Percentiles rank a stretch among this genome's conserved stretches.
Conservation (phyloP, 2,797 vertebrate genomes). For the Cetoscarus ocellatus region DNA sequence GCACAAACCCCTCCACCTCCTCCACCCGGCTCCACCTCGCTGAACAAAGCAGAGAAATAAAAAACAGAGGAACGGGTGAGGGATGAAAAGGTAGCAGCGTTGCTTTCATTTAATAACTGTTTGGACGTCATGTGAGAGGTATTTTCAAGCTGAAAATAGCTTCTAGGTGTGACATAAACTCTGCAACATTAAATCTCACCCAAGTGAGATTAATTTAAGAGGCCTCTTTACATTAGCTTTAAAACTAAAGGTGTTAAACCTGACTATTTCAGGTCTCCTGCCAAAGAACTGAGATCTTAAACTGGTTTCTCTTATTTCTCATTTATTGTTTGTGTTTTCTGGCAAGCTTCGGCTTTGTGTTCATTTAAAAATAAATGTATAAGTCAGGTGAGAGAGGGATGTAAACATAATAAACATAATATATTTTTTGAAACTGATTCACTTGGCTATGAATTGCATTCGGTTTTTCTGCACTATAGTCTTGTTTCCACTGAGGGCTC, state of each 20-base stretch:
- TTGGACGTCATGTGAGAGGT: conserved; percentile 34
- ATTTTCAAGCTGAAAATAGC: conserved; percentile 21
- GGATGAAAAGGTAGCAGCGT: conserved; percentile 40
- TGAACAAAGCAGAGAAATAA: conserved; percentile 45
- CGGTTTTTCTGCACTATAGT: too few relatives aligned
- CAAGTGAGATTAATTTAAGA: conserved; percentile 1
- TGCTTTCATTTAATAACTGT: conserved; percentile 35
- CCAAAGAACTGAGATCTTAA: not conserved
- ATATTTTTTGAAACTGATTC: too few relatives aligned
- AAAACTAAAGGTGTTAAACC: not conserved
- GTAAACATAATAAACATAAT: too few relatives aligned
- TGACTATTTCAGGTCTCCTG: not conserved
- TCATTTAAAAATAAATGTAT: too few relatives aligned
- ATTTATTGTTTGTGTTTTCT: not conserved
- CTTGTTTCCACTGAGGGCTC: too few relatives aligned
- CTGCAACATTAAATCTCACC: conserved; percentile 7
- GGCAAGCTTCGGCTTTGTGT: too few relatives aligned
- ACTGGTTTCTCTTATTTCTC: not conserved
- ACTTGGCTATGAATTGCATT: too few relatives aligned
- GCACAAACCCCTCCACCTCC: conserved; percentile 31
- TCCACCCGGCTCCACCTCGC: conserved; percentile 36
- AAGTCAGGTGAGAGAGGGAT: too few relatives aligned
- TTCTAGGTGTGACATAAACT: conserved; percentile 20
- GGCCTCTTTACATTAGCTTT: not conserved
- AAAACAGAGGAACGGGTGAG: conserved; percentile 4